A percentile compares a stretch with the other conserved stretches of the same genome.
Conservation (phyloP, 2,113 vertebrate genomes). For the Talpa occidentalis region DNA sequence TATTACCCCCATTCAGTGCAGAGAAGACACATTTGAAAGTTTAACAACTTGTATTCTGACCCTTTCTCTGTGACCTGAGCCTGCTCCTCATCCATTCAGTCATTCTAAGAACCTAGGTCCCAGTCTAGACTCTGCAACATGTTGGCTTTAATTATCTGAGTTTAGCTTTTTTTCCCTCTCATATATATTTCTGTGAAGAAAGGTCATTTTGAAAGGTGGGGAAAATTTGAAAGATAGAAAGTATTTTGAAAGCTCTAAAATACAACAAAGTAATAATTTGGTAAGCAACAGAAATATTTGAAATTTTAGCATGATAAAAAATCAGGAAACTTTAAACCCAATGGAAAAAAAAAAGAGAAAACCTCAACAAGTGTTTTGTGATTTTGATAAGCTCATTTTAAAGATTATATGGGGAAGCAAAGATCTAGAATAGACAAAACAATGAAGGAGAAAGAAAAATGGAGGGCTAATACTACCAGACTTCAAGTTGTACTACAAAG, state of each 20-base stretch:
- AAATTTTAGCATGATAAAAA: background rate
- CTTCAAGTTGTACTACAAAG: background rate
- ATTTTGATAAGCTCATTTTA: background rate
- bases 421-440: background rate
- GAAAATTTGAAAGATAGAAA: background rate
- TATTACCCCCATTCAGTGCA: background rate
- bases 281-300: background rate
- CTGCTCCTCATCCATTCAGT: background rate
- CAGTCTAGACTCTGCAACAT: rapidly evolving
- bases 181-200: background rate
- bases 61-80: background rate
- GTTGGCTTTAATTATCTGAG: background rate
- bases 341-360: too few relatives aligned
- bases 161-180: background rate
- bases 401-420: background rate
- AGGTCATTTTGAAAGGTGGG: background rate
- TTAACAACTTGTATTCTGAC: slow-evolving; percentile 14
- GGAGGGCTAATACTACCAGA: too few relatives aligned
- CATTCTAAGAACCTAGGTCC: background rate
- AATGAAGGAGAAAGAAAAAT: background rate
- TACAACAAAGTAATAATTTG: background rate
- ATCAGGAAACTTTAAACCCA: background rate
- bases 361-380: background rate
- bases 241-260: background rate
- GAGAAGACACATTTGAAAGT: background rate